phyloP scores from a whole-genome alignment of 2,888 invertebrate species.

The Caenorhabditis sp. region DNA sequence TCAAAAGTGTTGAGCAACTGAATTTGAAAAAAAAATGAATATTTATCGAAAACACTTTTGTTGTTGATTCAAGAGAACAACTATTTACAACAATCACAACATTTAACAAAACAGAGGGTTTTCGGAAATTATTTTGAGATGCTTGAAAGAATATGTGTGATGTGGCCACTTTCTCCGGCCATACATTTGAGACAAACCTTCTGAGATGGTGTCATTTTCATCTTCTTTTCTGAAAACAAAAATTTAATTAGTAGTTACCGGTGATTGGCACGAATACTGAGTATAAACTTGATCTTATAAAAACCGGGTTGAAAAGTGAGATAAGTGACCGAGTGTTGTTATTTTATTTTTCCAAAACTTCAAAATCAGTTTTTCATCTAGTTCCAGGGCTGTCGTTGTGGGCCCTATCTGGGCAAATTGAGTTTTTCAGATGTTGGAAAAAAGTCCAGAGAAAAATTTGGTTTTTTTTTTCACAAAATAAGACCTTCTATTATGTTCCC shows the following conservation, averaged over 20 bases:
- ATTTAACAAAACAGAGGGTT: background rate
- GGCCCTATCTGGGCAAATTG: no score
- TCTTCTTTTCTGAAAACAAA: constrained; percentile 44
- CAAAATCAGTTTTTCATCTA: no score
- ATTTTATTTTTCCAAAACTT: background rate
- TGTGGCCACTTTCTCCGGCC: constrained; percentile 56
- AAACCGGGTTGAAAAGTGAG: no score
- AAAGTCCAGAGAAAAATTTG: no score
- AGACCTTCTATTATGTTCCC: no score
- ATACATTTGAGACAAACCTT: constrained; percentile 56
- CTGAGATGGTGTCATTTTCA: constrained; percentile 38
- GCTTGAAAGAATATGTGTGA: constrained; percentile 52
- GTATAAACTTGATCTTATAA: background rate
- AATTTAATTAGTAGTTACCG: background rate
- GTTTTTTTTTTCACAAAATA: no score
- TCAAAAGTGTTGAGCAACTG: constrained; percentile 10
- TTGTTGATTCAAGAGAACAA: no score
- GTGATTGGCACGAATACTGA: no score
- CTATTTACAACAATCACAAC: background rate
- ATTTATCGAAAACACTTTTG: background rate
- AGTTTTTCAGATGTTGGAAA: no score
- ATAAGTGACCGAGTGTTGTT: no score
- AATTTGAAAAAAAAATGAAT: background rate
- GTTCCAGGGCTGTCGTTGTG: no score
- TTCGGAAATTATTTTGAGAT: constrained; percentile 26